These are phyloP conservation scores for Hydropsyche tenuis DNA, from an alignment of 1,140 invertebrate species.

Conservation along the genomic window DNA sequence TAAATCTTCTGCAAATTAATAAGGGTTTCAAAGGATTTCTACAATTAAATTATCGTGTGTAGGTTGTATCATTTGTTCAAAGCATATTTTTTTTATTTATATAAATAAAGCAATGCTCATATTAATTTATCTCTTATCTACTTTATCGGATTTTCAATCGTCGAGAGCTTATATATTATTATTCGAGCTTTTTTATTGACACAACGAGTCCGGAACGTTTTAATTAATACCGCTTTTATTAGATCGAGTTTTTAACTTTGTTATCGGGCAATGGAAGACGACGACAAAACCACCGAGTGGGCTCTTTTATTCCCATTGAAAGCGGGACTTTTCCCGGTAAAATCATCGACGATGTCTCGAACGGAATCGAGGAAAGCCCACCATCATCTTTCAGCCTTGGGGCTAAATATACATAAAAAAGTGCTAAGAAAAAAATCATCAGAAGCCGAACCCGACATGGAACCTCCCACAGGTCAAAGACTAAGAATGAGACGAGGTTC, in stretches of 20 bases:
- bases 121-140: not conserved
- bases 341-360: conserved; percentile 60
- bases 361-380: conserved; percentile 48
- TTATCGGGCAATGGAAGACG: conserved; percentile 41
- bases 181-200: too few relatives aligned
- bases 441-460: conserved; percentile 50
- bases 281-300: conserved; percentile 63
- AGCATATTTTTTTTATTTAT: too few relatives aligned
- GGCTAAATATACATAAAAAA: conserved; percentile 37
- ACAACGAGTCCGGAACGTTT: too few relatives aligned
- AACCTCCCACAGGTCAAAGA: conserved; percentile 52
- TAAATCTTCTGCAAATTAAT: too few relatives aligned
- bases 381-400: conserved; percentile 35
- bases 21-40: too few relatives aligned
- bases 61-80: too few relatives aligned
- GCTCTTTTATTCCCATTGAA: conserved; percentile 68
- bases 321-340: conserved; percentile 66
- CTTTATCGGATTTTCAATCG: conserved; percentile 3
- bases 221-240: conserved; percentile 12
- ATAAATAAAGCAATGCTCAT: too few relatives aligned
- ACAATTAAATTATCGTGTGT: too few relatives aligned
- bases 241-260: conserved; percentile 8
- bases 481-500: conserved; percentile 71
- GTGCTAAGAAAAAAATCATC: conserved; percentile 37
- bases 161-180: conserved; percentile 7